Conservation (phyloP, 2,888 invertebrate species). For the Cryptus armator region DNA sequence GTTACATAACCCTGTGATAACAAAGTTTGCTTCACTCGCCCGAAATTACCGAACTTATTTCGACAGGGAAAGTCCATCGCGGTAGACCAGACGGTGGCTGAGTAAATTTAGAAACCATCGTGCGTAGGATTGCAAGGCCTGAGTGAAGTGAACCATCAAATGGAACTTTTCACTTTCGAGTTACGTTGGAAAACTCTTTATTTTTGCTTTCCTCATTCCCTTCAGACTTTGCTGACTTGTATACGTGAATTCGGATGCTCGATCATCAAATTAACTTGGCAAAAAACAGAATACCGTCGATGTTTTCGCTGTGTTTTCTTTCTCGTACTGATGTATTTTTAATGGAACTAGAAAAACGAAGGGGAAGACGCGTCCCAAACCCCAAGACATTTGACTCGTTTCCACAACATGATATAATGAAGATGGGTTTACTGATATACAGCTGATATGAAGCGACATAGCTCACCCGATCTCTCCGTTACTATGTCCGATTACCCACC, state of each 20-base stretch:
- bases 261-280: too few species aligned
- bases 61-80: slow-evolving; percentile 21
- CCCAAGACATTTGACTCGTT: background rate
- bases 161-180: too few species aligned
- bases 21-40: slow-evolving; percentile 32
- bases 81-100: too few species aligned
- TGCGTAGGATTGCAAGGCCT: too few species aligned
- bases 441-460: background rate
- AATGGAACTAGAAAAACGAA: background rate
- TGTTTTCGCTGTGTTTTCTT: too few species aligned
- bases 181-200: too few species aligned
- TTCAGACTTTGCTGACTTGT: too few species aligned
- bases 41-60: slow-evolving; percentile 27
- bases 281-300: too few species aligned
- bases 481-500: slow-evolving; percentile 6
- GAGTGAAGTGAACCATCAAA: too few species aligned
- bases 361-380: background rate
- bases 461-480: background rate
- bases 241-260: too few species aligned
- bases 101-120: too few species aligned
- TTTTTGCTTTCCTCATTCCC: too few species aligned
- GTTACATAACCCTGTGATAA: slow-evolving; percentile 2
- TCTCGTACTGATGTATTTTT: background rate
- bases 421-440: slow-evolving; percentile 7
- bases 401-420: background rate